These are phyloP conservation scores for Venustaconcha ellipsiformis DNA, from an alignment of 1,140 invertebrate species.

Conservation along the genomic window DNA sequence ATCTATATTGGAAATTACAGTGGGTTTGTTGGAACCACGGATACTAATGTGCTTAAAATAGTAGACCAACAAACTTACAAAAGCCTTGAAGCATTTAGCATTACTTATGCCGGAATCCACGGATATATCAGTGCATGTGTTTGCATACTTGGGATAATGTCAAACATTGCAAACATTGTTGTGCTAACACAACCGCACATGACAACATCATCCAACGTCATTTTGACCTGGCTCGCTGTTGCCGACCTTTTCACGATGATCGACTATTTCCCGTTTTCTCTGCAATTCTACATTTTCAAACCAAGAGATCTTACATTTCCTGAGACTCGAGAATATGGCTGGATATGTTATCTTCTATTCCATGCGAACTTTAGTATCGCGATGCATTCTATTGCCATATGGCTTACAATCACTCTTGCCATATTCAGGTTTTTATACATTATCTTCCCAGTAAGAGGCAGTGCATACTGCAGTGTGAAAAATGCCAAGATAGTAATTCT, in stretches of 20 bases:
- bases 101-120: constrained; percentile 72
- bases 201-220: constrained; percentile 85
- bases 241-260: constrained; percentile 90
- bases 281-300: constrained; percentile 73
- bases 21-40: too few species aligned
- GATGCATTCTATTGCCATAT: constrained; percentile 93
- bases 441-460: constrained; percentile 80
- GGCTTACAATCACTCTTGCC: constrained; percentile 90
- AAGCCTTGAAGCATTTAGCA: too few species aligned
- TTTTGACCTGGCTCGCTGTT: constrained; percentile 86
- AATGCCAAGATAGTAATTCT: constrained; percentile 81
- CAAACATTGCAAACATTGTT: constrained; percentile 90
- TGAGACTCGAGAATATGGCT: constrained; percentile 44
- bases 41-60: too few species aligned
- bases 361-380: constrained; percentile 80
- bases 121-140: constrained; percentile 80
- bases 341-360: constrained; percentile 62
- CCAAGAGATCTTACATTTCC: constrained; percentile 30
- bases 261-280: constrained; percentile 86
- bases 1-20: too few species aligned
- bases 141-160: constrained; percentile 88
- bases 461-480: constrained; percentile 79
- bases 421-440: constrained; percentile 95
- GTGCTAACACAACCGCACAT: constrained; percentile 90
- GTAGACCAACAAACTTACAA: too few species aligned